Evolutionary conservation across 2,113 vertebrate species (phyloP).

Genomic region (Alligator sinensis): DNA sequence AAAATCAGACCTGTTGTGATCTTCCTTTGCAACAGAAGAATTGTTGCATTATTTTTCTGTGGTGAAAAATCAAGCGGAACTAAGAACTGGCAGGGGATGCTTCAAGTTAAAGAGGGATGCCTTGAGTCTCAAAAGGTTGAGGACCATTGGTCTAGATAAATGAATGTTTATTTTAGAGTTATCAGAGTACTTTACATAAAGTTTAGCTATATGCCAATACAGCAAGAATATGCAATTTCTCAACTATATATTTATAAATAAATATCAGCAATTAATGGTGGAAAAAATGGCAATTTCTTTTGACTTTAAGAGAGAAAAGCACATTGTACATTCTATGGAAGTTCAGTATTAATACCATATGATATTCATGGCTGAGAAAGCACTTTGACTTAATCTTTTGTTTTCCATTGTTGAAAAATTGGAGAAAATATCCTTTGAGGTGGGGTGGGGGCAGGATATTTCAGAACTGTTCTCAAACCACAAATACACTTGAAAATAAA

Average conservation of each 20-base stretch:
- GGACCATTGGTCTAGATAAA: too few species aligned
- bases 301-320: neutral
- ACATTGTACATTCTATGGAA: neutral
- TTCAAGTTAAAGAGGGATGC: too few species aligned
- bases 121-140: too few species aligned
- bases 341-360: neutral
- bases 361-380: neutral
- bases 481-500: neutral
- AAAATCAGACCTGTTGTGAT: too few species aligned
- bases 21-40: too few species aligned
- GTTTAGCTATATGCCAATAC: too few species aligned
- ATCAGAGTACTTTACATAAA: too few species aligned
- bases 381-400: neutral
- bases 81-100: too few species aligned
- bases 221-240: neutral
- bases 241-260: neutral
- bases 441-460: neutral
- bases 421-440: neutral
- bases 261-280: neutral
- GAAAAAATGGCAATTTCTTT: neutral
- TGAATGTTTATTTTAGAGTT: too few species aligned
- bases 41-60: too few species aligned
- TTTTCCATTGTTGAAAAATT: neutral
- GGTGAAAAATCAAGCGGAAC: too few species aligned
- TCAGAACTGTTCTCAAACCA: neutral